Base-by-base conservation (phyloP, 2,113 vertebrate genomes). In the Neolamprologus devosi region DNA sequence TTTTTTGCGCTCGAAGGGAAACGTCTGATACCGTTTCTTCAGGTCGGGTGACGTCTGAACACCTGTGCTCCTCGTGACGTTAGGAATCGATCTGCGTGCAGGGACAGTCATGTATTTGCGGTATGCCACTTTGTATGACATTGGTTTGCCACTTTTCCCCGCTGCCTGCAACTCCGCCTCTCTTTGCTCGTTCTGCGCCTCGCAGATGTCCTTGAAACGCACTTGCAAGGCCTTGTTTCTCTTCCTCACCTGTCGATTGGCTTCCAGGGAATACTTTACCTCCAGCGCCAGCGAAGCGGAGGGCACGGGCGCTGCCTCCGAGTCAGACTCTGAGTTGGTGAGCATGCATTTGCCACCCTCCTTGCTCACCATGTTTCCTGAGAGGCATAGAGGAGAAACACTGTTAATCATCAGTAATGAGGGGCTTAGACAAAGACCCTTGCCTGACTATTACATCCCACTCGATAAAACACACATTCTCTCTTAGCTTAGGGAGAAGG, bases 81-180 rank as follows among this genome's bases (percentile, higher is more conserved):
- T 99, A 86, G 99, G 99, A 84, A 99, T 99, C 11, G 99, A 98
- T 89, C 99, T 95, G 19, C 99, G 97, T 1, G 99, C 99, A 0
- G 99, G 99, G 93, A 99, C 98, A 0, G 99, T 99, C 99, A 99
- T 98, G 96, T 99, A 99, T 89, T 99, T 99, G 93, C 98, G 97
- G 12, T 99, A 98, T 1, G 98, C 97, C 82, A 13, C 97, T 94
- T 95, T 98, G 92, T 96, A 97, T 47, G 97, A 94, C 5, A 94
- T 57, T 0, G 97, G 54, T 89, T 96, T 96, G 33, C 94, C 92
- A 13, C 95, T 95, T 73, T 95, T 95, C 33, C 93, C 82, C 5
- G 91, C 83, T 23, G 96, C 23, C 90, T 94, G 85, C 91, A 96
- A 88, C 13, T 96, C 89, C 2, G 95, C 95, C 87, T 97, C 98